Base-by-base conservation (phyloP, 2,888 invertebrate genomes). In the Lepidocyrtoides sp. region DNA sequence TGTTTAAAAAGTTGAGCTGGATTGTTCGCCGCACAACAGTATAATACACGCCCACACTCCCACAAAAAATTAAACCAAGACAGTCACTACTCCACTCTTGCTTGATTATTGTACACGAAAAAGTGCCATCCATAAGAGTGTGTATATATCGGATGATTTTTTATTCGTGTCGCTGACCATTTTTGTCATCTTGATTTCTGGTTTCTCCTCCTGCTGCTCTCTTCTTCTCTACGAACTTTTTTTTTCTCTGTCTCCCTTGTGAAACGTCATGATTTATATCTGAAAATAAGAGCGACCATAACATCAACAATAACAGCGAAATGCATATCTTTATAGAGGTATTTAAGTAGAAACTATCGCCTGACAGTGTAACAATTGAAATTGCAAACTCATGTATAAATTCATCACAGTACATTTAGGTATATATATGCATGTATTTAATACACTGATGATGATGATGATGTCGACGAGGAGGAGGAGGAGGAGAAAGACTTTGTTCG, bases 131-230 rank as follows among this genome's bases (percentile, higher is more conserved):
- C 20, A 29, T 20, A 51, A 51, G n/a, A n/a, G 36, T 81, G 57
- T 77, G 17, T 54, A 26, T 54, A 69, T 72, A 54, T 44, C 66
- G 88, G 88, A 26, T 36, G 66, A 69, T 81, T 41, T 83, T 89
- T 90, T 85, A 79, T 90, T 90, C 79, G 85, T 90, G 90, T 90
- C 90, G 83, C 89, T 90, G 84, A 90, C 90, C 90, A 90, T 90
- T 90, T 90, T 90, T 90, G 90, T 90, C 90, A 90, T 90, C 81
- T 90, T 85, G 90, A 79, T 90, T 90, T 89, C 83, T 83, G 72
- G 72, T 82, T 66, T 83, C 83, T 82, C 84, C 77, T 60, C 41
- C 57, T 75, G 36, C 72, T 87, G 51, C 51, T 63, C 23, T 60
- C 48, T 57, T 66, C 60, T 82, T 57, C 82, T 63, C 54, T 60